Base-by-base conservation (phyloP, 2,888 invertebrate genomes). In the Himalopsyche kuldschensis region DNA sequence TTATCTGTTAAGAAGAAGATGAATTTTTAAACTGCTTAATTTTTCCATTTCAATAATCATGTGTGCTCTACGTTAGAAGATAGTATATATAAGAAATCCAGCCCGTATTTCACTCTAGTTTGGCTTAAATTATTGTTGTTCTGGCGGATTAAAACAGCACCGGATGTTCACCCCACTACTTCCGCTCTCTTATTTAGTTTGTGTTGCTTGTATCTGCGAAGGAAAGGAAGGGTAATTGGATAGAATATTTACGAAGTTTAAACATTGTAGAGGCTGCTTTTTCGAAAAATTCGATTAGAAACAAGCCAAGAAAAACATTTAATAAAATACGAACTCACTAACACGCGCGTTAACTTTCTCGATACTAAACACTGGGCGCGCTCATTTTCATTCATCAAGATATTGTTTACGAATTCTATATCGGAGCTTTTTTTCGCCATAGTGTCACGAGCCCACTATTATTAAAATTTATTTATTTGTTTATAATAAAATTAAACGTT, bases 161-260 rank as follows among this genome's bases (percentile, higher is more conserved):
- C 24, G 55, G 24, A 55, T 55, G 55, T 24, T 20, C 55, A 55
- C 20, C 55, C 55, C 6, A 20, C 5, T 20, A 10, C 55, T 81
- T 24, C 69, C 46, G 47, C 63, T 69, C 78, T 78, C 69, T 78
- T 78, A 63, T 78, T 82, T 78, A 78, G 82, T 81, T 78, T 63
- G 75, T 78, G 31, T 46, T 55, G 55, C 55, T 20, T 55, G 55
- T 55, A 55, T 55, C 55, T 55, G 78, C 24, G 80, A 80, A 80
- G 35, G 47, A 82, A 20, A 69, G 69, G 47, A 82, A 78, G 82
- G 82, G 82, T 82, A 82, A 82, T 82, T 82, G 82, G 82, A 46
- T 75, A 24, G 78, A 78, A 82, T 82, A 82, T 82, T 82, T 82
- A 82, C 82, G 78, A 78, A 82, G 82, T 82, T 82, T 82, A 78